A percentile compares a stretch with the other conserved stretches of the same genome.
Evolutionary conservation across 2,888 invertebrate genomes (phyloP).

Genomic region (Macrosiphum euphorbiae): DNA sequence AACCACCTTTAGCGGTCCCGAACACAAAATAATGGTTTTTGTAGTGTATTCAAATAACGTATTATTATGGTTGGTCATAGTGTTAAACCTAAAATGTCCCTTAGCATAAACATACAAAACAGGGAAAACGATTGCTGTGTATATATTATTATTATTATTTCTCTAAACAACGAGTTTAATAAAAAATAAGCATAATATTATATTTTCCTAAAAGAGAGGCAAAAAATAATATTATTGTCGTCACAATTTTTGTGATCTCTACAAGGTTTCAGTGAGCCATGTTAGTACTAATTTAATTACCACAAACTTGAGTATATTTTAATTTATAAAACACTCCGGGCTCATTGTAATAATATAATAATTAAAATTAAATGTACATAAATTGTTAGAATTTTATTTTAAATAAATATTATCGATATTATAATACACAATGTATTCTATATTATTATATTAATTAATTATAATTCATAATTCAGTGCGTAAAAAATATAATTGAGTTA

Average conservation of each 20-base stretch:
- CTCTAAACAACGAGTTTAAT: neutral
- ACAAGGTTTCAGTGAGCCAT: neutral
- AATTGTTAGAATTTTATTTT: too few relatives aligned
- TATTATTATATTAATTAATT: too few relatives aligned
- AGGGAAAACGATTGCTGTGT: constrained; percentile 5
- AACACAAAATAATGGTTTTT: constrained; percentile 56
- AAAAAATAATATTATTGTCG: neutral
- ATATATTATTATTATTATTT: neutral
- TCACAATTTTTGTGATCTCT: neutral
- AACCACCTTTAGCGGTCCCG: constrained; percentile 49
- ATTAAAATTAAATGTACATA: too few relatives aligned
- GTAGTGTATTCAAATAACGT: constrained; percentile 54
- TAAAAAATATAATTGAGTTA: neutral
- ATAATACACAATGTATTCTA: too few relatives aligned
- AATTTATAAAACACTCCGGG: neutral
- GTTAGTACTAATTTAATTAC: neutral
- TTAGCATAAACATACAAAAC: constrained; percentile 14
- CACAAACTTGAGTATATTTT: neutral
- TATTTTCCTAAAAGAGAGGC: neutral
- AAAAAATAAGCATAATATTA: neutral
- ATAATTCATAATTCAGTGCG: neutral
- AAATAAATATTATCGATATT: too few relatives aligned
- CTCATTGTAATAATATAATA: neutral
- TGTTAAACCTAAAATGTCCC: constrained; percentile 42
- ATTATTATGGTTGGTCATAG: constrained; percentile 25